Evolutionary conservation across 2,113 vertebrate genomes (phyloP).

Genomic region (Copsychus sechellarum): DNA sequence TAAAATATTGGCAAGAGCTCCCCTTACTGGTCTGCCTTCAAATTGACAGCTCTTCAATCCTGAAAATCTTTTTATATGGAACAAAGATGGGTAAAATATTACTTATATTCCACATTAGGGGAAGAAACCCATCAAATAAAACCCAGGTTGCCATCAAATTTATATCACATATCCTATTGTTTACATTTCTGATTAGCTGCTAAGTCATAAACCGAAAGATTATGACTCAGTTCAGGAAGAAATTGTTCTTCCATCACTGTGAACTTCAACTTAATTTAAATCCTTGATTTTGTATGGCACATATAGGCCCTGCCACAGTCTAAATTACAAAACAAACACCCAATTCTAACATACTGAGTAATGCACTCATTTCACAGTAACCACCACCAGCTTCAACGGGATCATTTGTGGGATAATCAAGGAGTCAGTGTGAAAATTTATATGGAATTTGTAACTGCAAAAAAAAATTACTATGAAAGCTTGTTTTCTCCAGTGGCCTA

Average conservation of each 20-base stretch:
- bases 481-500: background rate
- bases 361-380: background rate
- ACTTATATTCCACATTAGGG: background rate
- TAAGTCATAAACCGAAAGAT: background rate
- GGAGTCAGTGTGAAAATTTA: background rate
- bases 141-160: background rate
- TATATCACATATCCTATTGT: background rate
- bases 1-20: constrained; percentile 56
- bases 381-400: background rate
- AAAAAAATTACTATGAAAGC: background rate
- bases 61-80: background rate
- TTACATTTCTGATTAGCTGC: background rate
- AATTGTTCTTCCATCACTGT: background rate
- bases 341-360: background rate
- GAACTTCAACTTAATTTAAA: background rate
- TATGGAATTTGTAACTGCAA: background rate
- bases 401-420: background rate
- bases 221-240: background rate
- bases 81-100: background rate
- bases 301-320: background rate
- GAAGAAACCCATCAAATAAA: background rate
- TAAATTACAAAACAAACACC: background rate
- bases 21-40: constrained; percentile 49
- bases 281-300: background rate
- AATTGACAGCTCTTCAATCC: background rate